Base-by-base conservation (phyloP, 1,140 invertebrate species). In the Drosophila repleta region DNA sequence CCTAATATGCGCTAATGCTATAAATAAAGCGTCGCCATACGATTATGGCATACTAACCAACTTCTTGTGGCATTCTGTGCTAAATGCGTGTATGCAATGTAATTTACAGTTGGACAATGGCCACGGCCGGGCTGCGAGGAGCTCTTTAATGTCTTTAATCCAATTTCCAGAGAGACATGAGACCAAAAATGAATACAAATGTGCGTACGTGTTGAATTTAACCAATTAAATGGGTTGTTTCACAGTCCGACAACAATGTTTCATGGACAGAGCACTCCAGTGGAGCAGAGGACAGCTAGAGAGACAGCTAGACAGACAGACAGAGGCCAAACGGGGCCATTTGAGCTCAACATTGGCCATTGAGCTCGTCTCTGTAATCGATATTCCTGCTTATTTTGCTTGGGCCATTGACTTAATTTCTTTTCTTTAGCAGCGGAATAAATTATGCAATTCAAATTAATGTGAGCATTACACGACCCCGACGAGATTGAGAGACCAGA, bases 401-500 rank as follows among this genome's bases (percentile, higher is more conserved):
- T 88, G 72, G 68, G 74, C 75, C 71, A 88, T 87, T 88, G 79
- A 79, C 83, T 87, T 87, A 87, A 87, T 87, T 87, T 73, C 83
- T 79, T 79, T 75, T 74, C 63, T 73, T 72, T 57, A 57, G 63
- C 82, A 71, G 55, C 83, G 69, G 76, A 80, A 81, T 79, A 88
- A 89, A 88, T 88, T 88, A 88, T 88, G 83, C 83, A 88, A 88
- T 88, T 88, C 83, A 88, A 88, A 88, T 88, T 88, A 88, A 88
- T 88, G 83, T 63, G 56, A 49, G 69, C 76, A 83, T 88, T 88
- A 88, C 66, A 74, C 32, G 63, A 37, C 53, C 41, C 24, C 55
- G 24, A 24, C 53, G 55, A 73, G 65, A 69, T 67, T 60, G 63
- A 72, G 58, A 61, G 51, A 21, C 51, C 62, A 46, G 26, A 53